phyloP scores from a whole-genome alignment of 2,888 invertebrate species.

The Drosophila flavopinicola region DNA sequence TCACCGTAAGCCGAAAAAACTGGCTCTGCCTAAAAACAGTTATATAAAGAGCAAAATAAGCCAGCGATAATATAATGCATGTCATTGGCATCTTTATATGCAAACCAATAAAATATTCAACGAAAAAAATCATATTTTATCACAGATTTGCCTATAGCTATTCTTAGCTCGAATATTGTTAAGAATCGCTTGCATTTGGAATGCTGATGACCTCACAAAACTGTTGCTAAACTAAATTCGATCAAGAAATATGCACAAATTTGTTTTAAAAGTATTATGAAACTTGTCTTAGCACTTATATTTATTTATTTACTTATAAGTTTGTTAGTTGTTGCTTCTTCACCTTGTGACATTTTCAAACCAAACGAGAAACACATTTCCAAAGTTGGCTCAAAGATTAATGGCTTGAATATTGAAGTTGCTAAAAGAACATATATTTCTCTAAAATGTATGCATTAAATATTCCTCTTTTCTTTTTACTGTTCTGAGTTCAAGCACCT shows the following conservation, averaged over 20 bases:
- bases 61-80: slow-evolving; percentile 30
- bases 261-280: slow-evolving; percentile 33
- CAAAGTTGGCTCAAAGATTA: slow-evolving; percentile 30
- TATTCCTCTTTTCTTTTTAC: slow-evolving; percentile 2
- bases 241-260: slow-evolving; percentile 21
- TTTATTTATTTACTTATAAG: slow-evolving; percentile 1
- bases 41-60: slow-evolving; percentile 20
- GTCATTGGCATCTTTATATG: slow-evolving; percentile 42
- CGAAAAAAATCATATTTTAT: slow-evolving; percentile 26
- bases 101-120: slow-evolving; percentile 48
- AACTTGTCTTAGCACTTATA: slow-evolving; percentile 23
- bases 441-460: background rate
- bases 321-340: slow-evolving; percentile 27
- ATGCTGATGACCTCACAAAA: slow-evolving; percentile 68
- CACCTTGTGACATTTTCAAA: slow-evolving; percentile 57
- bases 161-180: slow-evolving; percentile 19
- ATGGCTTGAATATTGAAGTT: slow-evolving; percentile 20
- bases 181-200: slow-evolving; percentile 37
- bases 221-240: slow-evolving; percentile 26
- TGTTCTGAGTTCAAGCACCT: slow-evolving; percentile 53
- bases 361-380: slow-evolving; percentile 17
- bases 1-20: slow-evolving; percentile 25
- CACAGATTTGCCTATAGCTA: slow-evolving; percentile 7
- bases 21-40: slow-evolving; percentile 12
- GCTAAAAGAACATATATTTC: background rate